Evolutionary conservation across 2,113 vertebrate genomes (phyloP), one percentile per base, ranked within the genome.

Genomic region (Apaloderma vittatum): DNA sequence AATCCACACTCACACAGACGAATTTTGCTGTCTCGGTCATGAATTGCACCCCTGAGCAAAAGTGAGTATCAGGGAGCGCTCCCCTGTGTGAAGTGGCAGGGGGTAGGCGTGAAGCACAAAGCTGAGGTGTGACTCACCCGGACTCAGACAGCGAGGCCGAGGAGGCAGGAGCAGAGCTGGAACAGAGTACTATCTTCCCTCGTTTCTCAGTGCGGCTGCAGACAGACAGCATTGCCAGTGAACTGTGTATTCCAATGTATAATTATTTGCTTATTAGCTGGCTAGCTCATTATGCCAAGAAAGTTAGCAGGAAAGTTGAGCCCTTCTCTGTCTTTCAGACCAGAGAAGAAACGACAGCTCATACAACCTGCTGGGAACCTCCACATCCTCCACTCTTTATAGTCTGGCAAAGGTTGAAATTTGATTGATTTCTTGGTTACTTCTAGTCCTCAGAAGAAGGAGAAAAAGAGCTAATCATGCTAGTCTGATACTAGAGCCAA

Each of bases 201-300:
- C 37, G 34, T 81, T 89, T 83, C 88, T 86, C 70, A 65, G 61
- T 7, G 24, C 2, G 6, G 72, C 68, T 84, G 75, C 55, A 84
- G 79, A 51, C 72, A 97, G 71, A 45, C 65, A 67, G 72, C n/a
- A 5, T 32, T 92, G 65, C 73, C 45, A 75, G 57, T 80, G 92
- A 93, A 57, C 82, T 84, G 65, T 90, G 40, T 49, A 86, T 93
- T 93, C 59, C 30, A 2, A 9, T 71, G 82, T 67, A 84, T 81
- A 94, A 88, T 96, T 97, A 94, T 83, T 83, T 81, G 63, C 82
- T 96, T 91, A 96, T 94, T 95, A 96, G 83, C 79, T 86, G 67
- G 32, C 61, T 92, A 58, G 73, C 83, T 93, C 57, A 40, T 94
- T 65, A 61, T 76, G 90, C 78, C 85, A 88, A 86, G 75, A 90